phyloP scores from a whole-genome alignment of 2,113 vertebrate genomes.

The Illadopsis cleaveri region DNA sequence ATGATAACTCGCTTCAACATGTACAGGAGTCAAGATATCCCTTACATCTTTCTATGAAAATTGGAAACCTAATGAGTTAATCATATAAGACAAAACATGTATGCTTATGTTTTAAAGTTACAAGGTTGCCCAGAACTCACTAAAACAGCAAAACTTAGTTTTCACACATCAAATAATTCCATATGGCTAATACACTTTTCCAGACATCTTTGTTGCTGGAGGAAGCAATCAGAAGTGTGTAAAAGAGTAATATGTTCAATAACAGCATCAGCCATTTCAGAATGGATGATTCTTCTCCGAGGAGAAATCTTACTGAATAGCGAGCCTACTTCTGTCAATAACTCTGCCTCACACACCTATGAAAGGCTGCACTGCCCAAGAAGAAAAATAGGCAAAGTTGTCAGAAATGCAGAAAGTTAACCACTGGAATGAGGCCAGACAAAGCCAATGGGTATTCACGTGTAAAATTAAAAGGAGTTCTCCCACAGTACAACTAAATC shows the following conservation, averaged over 20 bases:
- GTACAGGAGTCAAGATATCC: constrained; percentile 89
- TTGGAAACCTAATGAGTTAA: constrained; percentile 63
- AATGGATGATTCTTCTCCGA: neutral
- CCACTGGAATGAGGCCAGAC: neutral
- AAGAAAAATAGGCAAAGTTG: neutral
- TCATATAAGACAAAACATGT: constrained; percentile 46
- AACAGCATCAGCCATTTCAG: neutral
- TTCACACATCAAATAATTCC: neutral
- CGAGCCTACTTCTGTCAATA: neutral
- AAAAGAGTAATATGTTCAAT: neutral
- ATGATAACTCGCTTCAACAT: constrained; percentile 83
- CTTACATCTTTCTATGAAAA: constrained; percentile 87
- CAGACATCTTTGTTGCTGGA: neutral
- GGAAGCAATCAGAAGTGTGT: neutral
- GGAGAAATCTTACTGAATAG: neutral
- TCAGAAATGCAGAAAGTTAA: neutral
- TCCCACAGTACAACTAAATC: neutral
- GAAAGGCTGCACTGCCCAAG: neutral
- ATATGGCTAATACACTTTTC: neutral
- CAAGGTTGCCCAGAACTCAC: neutral
- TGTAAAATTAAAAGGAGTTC: neutral
- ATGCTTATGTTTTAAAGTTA: constrained; percentile 46
- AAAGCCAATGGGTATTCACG: neutral
- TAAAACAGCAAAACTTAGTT: neutral
- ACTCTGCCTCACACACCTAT: neutral